A percentile compares a stretch with the other conserved stretches of the same genome.
Conservation (phyloP, 2,797 vertebrate species). For the Pantherophis alleghaniensis region DNA sequence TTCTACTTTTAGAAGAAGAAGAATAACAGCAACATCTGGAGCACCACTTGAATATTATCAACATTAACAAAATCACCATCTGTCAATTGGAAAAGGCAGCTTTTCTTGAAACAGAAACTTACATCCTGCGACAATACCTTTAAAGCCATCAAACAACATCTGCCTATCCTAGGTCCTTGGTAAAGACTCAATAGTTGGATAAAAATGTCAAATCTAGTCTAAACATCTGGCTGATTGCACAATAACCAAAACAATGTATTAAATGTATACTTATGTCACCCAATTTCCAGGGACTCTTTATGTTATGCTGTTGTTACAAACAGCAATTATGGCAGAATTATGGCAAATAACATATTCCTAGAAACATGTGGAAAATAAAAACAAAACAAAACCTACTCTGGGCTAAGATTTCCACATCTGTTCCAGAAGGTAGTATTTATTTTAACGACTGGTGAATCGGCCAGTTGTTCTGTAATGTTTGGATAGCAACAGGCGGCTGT, state of each 20-base stretch:
- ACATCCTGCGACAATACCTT: neutral
- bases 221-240: neutral
- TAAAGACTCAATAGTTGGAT: neutral
- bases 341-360: neutral
- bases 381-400: constrained; percentile 65
- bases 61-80: neutral
- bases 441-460: constrained; percentile 63
- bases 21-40: neutral
- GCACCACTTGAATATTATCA: neutral
- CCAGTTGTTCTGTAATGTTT: constrained; percentile 67
- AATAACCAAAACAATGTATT: neutral
- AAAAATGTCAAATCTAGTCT: neutral
- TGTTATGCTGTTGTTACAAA: neutral
- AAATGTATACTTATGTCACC: neutral
- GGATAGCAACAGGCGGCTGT: constrained; percentile 72
- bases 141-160: neutral
- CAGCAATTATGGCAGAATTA: neutral
- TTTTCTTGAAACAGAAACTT: neutral
- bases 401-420: constrained; percentile 72
- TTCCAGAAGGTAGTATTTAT: constrained; percentile 71
- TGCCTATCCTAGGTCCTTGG: neutral
- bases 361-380: constrained; percentile 18
- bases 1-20: neutral
- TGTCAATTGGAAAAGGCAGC: neutral
- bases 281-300: neutral